phyloP scores from a whole-genome alignment of 1,140 invertebrate genomes.

The Formica exsecta region DNA sequence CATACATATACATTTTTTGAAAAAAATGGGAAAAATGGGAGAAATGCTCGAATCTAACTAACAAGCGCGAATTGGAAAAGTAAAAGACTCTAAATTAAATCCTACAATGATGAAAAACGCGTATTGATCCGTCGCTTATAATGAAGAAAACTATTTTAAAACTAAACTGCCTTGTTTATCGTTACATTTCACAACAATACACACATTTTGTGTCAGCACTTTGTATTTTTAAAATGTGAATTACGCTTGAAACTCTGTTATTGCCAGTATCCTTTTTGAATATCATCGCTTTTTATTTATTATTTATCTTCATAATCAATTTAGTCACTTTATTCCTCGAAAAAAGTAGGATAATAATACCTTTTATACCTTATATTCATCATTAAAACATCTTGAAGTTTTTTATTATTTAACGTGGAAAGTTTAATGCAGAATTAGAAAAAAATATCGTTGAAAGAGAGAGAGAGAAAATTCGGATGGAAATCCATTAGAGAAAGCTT shows the following conservation, averaged over 20 bases:
- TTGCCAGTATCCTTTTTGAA: constrained; percentile 23
- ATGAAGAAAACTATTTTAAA: background rate
- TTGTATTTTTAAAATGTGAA: constrained; percentile 7
- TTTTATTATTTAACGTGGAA: constrained; percentile 16
- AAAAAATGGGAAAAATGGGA: background rate
- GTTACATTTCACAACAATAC: background rate
- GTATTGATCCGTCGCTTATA: background rate
- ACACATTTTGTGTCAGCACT: background rate
- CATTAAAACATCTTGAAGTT: constrained; percentile 16
- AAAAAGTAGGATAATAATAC: constrained; percentile 26
- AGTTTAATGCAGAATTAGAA: constrained; percentile 29
- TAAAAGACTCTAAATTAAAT: constrained; percentile 6
- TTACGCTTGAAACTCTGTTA: constrained; percentile 3
- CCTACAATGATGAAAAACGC: background rate
- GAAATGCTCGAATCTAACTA: background rate
- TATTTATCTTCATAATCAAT: constrained; percentile 4
- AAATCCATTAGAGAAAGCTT: constrained; percentile 11
- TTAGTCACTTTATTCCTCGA: constrained; percentile 10
- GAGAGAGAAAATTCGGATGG: background rate
- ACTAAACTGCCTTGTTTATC: background rate
- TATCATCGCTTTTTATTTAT: constrained; percentile 26
- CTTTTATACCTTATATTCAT: constrained; percentile 9
- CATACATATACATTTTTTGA: background rate
- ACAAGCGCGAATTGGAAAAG: background rate
- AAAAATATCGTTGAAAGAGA: background rate